phyloP scores from a whole-genome alignment of 2,113 vertebrate species.

The Balaenoptera acutorostrata region DNA sequence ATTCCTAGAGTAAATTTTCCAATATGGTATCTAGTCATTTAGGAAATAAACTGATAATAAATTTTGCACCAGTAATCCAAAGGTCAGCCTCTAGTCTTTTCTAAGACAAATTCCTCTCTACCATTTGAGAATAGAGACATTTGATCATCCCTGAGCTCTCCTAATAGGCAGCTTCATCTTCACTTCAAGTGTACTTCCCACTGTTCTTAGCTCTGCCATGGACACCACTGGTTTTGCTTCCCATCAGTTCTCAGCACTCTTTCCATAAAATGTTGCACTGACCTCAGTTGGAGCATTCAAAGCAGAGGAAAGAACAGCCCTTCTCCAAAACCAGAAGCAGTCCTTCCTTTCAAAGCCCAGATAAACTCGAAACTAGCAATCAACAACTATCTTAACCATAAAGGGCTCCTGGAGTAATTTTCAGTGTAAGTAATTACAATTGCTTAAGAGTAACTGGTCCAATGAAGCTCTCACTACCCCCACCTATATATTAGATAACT shows the following conservation, averaged over 20 bases:
- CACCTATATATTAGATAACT: not conserved
- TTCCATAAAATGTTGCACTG: not conserved
- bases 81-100: not conserved
- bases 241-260: no score
- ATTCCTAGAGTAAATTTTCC: not conserved
- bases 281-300: not conserved
- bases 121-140: not conserved
- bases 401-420: not conserved
- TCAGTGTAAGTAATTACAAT: not conserved
- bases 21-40: not conserved
- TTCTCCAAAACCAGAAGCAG: not conserved
- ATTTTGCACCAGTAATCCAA: not conserved
- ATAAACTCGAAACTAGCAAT: not conserved
- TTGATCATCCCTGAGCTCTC: not conserved
- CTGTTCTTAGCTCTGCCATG: no score
- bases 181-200: not conserved
- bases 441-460: not conserved
- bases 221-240: no score
- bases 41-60: not conserved
- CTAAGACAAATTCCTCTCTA: not conserved
- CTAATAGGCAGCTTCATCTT: not conserved
- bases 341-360: not conserved
- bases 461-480: not conserved
- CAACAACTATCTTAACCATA: not conserved
- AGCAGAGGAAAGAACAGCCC: not conserved